These are phyloP conservation scores for Lamellibrachia satsuma DNA, from an alignment of 2,888 invertebrate genomes.

Conservation along the genomic window DNA sequence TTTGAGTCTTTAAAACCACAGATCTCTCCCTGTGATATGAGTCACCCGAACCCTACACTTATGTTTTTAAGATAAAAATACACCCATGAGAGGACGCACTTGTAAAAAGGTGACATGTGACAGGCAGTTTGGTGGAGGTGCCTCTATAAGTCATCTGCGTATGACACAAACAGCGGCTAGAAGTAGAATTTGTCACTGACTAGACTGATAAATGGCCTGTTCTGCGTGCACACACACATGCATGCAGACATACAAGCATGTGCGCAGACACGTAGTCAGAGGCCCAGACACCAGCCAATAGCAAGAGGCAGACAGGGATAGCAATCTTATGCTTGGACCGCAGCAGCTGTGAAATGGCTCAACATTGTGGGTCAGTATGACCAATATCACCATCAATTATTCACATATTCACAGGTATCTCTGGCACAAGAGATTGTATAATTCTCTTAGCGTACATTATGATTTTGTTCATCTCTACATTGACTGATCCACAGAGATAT, in stretches of 20 bases:
- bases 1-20: neutral
- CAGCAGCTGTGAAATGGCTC: neutral
- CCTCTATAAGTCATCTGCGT: neutral
- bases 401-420: neutral
- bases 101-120: neutral
- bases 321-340: neutral
- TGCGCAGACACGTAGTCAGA: constrained; percentile 1
- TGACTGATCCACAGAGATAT: no score
- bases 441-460: neutral
- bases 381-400: neutral
- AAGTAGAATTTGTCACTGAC: neutral
- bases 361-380: neutral
- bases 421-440: neutral
- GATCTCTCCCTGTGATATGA: neutral
- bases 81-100: neutral
- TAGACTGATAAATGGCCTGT: neutral
- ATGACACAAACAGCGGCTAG: neutral
- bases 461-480: neutral
- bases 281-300: neutral
- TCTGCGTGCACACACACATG: neutral
- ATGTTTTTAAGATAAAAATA: neutral
- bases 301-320: neutral
- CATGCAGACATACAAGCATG: neutral
- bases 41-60: neutral
- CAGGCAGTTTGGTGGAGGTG: neutral